Evolutionary conservation across 2,888 invertebrate species (phyloP).

Genomic region (Sicus ferrugineus): DNA sequence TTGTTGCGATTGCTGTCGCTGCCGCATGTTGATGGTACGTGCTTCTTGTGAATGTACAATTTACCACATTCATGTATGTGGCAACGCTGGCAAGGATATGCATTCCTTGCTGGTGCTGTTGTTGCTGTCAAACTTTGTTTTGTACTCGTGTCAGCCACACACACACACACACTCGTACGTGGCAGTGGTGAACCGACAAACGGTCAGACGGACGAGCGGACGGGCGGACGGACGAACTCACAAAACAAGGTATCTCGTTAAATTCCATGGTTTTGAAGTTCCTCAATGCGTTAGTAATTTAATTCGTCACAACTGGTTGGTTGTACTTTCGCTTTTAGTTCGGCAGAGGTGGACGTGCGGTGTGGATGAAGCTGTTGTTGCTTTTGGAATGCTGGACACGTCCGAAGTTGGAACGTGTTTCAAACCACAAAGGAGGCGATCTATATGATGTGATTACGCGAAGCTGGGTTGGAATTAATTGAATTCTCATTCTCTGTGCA

Average conservation of each 20-base stretch:
- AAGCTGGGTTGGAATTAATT: conserved; percentile 5
- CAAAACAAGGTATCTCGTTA: background rate
- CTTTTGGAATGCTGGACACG: conserved; percentile 24
- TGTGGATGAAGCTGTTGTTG: background rate
- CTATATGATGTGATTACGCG: background rate
- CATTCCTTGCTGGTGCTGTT: conserved; percentile 8
- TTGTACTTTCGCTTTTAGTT: conserved; percentile 10
- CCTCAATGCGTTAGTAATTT: conserved; percentile 26
- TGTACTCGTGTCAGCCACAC: background rate
- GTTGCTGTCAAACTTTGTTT: background rate
- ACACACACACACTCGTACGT: background rate
- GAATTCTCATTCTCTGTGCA: background rate
- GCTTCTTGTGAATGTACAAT: conserved; percentile 23
- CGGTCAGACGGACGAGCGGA: background rate
- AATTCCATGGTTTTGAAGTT: conserved; percentile 15
- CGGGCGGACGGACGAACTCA: background rate
- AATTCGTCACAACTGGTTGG: conserved; percentile 30
- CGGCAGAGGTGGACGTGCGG: background rate
- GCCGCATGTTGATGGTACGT: conserved; percentile 31
- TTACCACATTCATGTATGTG: conserved; percentile 25
- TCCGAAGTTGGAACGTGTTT: background rate
- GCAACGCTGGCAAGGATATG: conserved; percentile 14
- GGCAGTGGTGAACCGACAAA: background rate
- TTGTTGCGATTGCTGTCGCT: background rate
- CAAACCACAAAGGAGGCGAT: background rate